These are phyloP conservation scores for Antheraea mylitta DNA, from an alignment of 1,140 invertebrate species.

Conservation along the genomic window DNA sequence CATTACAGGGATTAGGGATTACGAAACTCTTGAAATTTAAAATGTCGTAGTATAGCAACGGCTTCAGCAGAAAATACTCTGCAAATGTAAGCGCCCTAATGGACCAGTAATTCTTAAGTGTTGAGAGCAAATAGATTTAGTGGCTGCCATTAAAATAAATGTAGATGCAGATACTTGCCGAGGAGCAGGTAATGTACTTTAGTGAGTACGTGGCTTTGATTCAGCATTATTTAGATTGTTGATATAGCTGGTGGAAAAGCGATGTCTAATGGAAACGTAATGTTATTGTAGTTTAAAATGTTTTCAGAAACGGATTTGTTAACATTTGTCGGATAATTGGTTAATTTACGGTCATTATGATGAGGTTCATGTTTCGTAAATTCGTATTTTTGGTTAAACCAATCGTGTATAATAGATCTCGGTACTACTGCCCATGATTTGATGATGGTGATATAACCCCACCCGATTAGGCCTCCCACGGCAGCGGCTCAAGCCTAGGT, in stretches of 20 bases:
- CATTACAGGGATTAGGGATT: neutral
- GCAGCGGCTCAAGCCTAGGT: too few species aligned
- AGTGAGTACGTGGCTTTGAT: slow-evolving; percentile 5
- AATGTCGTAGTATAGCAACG: neutral
- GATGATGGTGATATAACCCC: too few species aligned
- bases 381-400: too few species aligned
- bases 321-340: too few species aligned
- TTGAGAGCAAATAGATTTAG: slow-evolving; percentile 17
- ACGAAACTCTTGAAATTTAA: neutral
- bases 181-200: slow-evolving; percentile 6
- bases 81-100: slow-evolving; percentile 15
- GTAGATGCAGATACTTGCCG: slow-evolving; percentile 9
- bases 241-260: neutral
- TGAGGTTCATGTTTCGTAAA: too few species aligned
- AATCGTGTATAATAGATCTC: too few species aligned
- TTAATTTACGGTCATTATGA: too few species aligned
- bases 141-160: slow-evolving; percentile 16
- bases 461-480: too few species aligned
- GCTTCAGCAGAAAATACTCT: slow-evolving; percentile 11
- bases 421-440: too few species aligned
- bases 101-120: slow-evolving; percentile 15
- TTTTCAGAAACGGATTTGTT: too few species aligned
- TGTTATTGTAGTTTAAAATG: neutral
- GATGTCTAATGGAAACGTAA: neutral
- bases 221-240: neutral